These are phyloP conservation scores for Mobula birostris DNA, from an alignment of 2,113 vertebrate genomes.

Conservation along the genomic window DNA sequence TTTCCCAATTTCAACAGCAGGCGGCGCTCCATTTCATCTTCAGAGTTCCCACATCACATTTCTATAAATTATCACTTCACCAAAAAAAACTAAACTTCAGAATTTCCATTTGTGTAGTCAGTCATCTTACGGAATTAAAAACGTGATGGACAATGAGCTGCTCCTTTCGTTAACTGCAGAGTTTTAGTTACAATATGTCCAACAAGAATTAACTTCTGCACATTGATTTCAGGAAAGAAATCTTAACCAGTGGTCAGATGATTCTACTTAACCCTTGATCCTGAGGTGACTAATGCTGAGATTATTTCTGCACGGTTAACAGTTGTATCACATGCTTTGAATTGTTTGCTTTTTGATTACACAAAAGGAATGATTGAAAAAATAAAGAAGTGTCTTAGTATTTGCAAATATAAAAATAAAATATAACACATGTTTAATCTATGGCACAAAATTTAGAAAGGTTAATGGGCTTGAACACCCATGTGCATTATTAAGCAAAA, in stretches of 20 bases:
- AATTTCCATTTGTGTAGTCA: not conserved
- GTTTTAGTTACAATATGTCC: not conserved
- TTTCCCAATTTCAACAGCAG: not conserved
- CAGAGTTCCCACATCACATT: not conserved
- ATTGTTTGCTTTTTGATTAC: too few relatives aligned
- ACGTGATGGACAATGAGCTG: not conserved
- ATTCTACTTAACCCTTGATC: too few relatives aligned
- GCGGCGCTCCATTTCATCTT: not conserved
- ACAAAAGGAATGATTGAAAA: too few relatives aligned
- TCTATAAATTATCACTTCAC: not conserved
- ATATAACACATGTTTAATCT: too few relatives aligned
- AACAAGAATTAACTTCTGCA: not conserved
- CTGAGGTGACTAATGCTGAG: too few relatives aligned
- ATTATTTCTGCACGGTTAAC: too few relatives aligned
- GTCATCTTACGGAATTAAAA: not conserved
- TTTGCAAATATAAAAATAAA: too few relatives aligned
- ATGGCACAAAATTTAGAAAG: too few relatives aligned
- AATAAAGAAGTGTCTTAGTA: too few relatives aligned
- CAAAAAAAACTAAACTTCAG: not conserved
- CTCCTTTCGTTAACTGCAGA: not conserved
- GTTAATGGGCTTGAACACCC: too few relatives aligned
- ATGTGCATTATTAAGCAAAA: too few relatives aligned
- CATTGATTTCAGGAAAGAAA: not conserved
- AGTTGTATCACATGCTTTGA: too few relatives aligned
- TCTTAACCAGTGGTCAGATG: not conserved